phyloP scores from a whole-genome alignment of 2,888 invertebrate genomes.

The Tenthredo notha region DNA sequence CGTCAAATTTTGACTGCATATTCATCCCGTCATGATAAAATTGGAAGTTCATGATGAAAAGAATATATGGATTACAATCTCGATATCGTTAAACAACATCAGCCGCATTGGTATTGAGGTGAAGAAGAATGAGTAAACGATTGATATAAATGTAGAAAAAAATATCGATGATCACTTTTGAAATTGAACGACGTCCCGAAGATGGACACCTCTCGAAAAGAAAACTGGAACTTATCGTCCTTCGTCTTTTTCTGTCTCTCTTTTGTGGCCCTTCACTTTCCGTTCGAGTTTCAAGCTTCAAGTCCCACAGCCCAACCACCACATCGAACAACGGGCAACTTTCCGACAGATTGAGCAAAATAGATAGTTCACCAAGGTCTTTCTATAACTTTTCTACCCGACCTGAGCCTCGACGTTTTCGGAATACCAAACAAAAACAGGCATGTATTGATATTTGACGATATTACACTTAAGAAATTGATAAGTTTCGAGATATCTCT shows the following conservation, averaged over 20 bases:
- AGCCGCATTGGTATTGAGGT: neutral
- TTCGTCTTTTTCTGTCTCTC: neutral
- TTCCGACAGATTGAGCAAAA: constrained; percentile 61
- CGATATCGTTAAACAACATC: neutral
- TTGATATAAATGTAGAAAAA: neutral
- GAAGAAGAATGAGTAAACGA: neutral
- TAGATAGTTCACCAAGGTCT: constrained; percentile 57
- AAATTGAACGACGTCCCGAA: constrained; percentile 18
- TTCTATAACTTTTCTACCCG: constrained; percentile 8
- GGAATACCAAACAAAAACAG: constrained; percentile 15
- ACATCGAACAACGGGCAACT: constrained; percentile 54
- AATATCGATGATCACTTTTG: neutral
- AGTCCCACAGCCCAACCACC: neutral
- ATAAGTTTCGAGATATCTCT: neutral
- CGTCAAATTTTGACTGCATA: neutral
- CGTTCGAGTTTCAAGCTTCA: constrained; percentile 38
- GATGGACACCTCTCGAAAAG: constrained; percentile 6
- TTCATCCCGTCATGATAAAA: neutral
- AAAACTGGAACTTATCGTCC: constrained; percentile 14
- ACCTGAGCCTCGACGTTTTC: constrained; percentile 18
- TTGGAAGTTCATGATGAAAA: neutral
- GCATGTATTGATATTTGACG: constrained; percentile 23
- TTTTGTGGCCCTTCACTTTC: constrained; percentile 22
- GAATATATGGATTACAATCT: neutral
- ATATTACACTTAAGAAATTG: constrained; percentile 3